Evolutionary conservation across 2,113 vertebrate genomes (phyloP), one percentile per base, ranked within the genome.

Genomic region (Lepus americanus): DNA sequence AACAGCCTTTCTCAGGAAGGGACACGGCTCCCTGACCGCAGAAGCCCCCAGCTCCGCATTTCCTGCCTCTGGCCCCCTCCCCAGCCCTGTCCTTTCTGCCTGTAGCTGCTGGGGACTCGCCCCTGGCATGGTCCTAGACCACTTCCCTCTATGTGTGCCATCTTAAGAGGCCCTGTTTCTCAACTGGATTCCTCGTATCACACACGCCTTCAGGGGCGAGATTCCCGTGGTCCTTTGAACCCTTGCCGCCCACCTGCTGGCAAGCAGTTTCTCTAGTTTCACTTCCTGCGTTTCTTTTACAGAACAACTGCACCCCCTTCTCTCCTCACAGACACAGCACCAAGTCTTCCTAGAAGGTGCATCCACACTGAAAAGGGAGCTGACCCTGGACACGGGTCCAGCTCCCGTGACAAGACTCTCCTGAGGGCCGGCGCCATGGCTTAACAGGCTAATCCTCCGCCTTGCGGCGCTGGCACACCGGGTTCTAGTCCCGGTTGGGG

Each of bases 81-180:
- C 63, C 5, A 36, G 5, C 39, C 63, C 7, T 12, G 31, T 22
- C 69, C 55, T 33, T 29, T 39, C 27, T 17, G 17, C 36, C 39
- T 29, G 22, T 9, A 51, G n/a, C 49, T 22, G 12, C 14, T 31
- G 27, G 67, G 49, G 22, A 27, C 66, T 10, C 69, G 63, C 29
- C 31, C 9, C 23, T 61, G 0, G 0, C 1, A 8, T 3, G 36
- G 3, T 63, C 44, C 9, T 2, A 4, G 11, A 13, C 33, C n/a
- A 33, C 25, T 10, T n/a, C n/a, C 27, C n/a, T 70, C 70, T 39
- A 49, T 13, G 36, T 10, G 23, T 16, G 29, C 9, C 74, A 6
- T 49, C 33, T 55, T 12, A 64, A n/a, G 27, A 73, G 8, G 22
- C 13, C 27, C 73, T 0, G 13, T 27, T 53, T 61, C 39, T 67